Percentiles rank a stretch among this genome's conserved stretches.
phyloP scores from a whole-genome alignment of 1,140 invertebrate genomes.

The Brachionus angularis region DNA sequence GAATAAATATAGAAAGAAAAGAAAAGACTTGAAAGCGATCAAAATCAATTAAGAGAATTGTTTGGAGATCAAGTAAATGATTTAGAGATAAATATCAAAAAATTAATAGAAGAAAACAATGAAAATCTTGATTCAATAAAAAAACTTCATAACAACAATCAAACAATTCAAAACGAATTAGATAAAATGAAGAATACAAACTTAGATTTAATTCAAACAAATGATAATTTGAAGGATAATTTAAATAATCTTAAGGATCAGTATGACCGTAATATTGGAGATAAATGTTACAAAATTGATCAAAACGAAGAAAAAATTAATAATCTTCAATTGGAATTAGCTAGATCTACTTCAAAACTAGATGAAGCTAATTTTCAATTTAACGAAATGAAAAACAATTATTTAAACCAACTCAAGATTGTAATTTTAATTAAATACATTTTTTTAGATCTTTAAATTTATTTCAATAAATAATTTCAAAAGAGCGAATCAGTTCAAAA shows the following conservation, averaged over 20 bases:
- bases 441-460: background rate
- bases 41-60: background rate
- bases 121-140: slow-evolving; percentile 8
- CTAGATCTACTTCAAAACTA: background rate
- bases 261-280: slow-evolving; percentile 1
- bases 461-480: background rate
- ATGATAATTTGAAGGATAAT: background rate
- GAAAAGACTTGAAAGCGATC: background rate
- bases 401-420: background rate
- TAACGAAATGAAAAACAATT: background rate
- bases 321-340: slow-evolving; percentile 8
- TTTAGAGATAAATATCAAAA: slow-evolving; percentile 18
- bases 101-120: background rate
- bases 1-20: background rate
- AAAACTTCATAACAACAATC: background rate
- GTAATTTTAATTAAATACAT: slow-evolving; percentile 7
- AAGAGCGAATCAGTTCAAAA: slow-evolving; percentile 6
- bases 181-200: background rate
- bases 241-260: background rate
- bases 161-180: background rate
- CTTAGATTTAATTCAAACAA: background rate
- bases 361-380: slow-evolving; percentile 24
- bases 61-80: slow-evolving; percentile 22
- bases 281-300: slow-evolving; percentile 19
- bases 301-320: slow-evolving; percentile 7